Base-by-base conservation (phyloP, 2,888 invertebrate species). In the Eupithecia insigniata region DNA sequence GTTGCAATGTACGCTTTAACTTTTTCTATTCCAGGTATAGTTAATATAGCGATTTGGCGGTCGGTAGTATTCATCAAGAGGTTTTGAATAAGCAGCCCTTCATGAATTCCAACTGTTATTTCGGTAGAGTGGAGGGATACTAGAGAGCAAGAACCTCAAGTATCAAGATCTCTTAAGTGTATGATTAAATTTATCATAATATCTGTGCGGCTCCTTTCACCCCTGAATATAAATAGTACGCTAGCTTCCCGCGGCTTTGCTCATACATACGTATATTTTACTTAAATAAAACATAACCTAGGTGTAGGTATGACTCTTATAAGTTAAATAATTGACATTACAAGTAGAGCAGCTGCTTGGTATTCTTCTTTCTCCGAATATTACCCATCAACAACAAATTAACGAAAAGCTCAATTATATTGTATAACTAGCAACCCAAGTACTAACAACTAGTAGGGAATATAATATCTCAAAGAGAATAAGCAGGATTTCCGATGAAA, bases 181-280 rank as follows among this genome's bases (percentile, higher is more conserved):
- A 60, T 67, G 73, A 79, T 80, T 78, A 83, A 85, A 32, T 62
- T 86, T 84, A 83, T 85, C 82, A 85, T 85, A 88, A 87, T 85
- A 85, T 85, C 81, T 75, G 79, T 82, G 78, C 76, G 76, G 79
- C 85, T 87, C 89, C 90, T 90, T 90, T 90, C 89, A 90, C 89
- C 85, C 84, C 78, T 69, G 65, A 66, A 55, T 66, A 73, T 46
- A 5, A 22, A 22, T 51, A 51, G 10, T 55, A 55, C 12, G 14
- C 5, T 55, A 26, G 26, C 12, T 55, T 55, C 1, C 26, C 12
- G 55, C 12, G 55, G 55, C 5, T 26, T 55, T 22, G 26, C 55
- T 55, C 26, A 55, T 55, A 36, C 30, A 55, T 55, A 36, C 30
- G 2, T 5, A 5, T 30, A 7, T 10, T 51, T 51, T 10, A 10